Percentiles rank a stretch among this genome's conserved stretches.
Evolutionary conservation across 37 sponge, comb jelly and placozoan species (phyloP).

Genomic region (Haliclona indistincta): DNA sequence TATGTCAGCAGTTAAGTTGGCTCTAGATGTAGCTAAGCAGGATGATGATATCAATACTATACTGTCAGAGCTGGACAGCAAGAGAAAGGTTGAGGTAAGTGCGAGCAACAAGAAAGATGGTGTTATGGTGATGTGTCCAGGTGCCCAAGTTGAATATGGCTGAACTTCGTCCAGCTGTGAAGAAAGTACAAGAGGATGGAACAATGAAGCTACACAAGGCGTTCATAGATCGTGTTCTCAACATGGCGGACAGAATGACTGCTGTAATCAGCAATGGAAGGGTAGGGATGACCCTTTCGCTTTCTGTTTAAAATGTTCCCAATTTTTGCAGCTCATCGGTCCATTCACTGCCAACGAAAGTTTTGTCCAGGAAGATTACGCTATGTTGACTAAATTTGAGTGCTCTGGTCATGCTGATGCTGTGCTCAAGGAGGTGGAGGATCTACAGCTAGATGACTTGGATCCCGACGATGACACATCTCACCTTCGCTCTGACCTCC

Average conservation of each 20-base stretch:
- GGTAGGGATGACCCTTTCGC: background rate
- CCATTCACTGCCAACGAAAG: slow-evolving; percentile 38
- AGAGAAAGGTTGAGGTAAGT: background rate
- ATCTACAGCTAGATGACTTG: slow-evolving; percentile 18
- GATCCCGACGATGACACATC: slow-evolving; percentile 73
- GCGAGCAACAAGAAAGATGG: no score
- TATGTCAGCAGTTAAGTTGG: no score
- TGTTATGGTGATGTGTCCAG: no score
- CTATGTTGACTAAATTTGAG: slow-evolving; percentile 42
- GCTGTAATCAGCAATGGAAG: slow-evolving; percentile 68
- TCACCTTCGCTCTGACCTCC: slow-evolving; percentile 57
- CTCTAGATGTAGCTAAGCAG: no score
- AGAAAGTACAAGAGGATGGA: no score
- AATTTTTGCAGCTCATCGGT: slow-evolving; percentile 54
- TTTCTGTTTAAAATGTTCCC: background rate
- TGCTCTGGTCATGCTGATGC: slow-evolving; percentile 9
- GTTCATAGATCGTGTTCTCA: slow-evolving; percentile 15
- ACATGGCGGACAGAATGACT: slow-evolving; percentile 17
- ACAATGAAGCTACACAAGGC: no score
- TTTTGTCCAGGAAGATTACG: slow-evolving; percentile 43
- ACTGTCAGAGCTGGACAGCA: no score
- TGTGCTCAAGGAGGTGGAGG: slow-evolving; percentile 17
- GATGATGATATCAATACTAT: no score
- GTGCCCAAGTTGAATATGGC: no score
- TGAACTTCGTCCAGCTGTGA: no score